Percentiles rank a stretch among this genome's conserved stretches.
phyloP scores from a whole-genome alignment of 1,140 invertebrate species.

The Lutraria rhynchaena region DNA sequence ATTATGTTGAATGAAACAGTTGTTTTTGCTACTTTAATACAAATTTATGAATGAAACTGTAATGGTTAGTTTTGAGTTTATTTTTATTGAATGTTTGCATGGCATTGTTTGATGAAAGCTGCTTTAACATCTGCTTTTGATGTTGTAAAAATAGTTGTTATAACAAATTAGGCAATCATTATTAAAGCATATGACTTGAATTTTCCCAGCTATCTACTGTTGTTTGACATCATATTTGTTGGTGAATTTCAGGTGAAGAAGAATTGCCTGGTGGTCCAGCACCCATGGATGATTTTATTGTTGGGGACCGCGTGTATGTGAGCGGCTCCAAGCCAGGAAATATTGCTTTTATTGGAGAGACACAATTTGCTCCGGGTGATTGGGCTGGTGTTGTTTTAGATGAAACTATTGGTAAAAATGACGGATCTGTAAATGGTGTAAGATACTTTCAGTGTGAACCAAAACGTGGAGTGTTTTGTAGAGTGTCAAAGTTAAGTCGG shows the following conservation, averaged over 20 bases:
- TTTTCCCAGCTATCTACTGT: too few relatives aligned
- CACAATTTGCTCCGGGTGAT: slow-evolving; percentile 83
- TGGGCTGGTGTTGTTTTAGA: slow-evolving; percentile 82
- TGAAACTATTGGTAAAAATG: slow-evolving; percentile 82
- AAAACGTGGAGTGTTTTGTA: slow-evolving; percentile 96
- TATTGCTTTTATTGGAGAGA: slow-evolving; percentile 99
- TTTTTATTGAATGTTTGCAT: too few relatives aligned
- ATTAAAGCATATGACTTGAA: too few relatives aligned
- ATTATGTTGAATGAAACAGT: too few relatives aligned
- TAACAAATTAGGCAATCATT: too few relatives aligned
- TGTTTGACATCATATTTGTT: too few relatives aligned
- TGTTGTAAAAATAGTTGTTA: too few relatives aligned
- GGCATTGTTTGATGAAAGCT: too few relatives aligned
- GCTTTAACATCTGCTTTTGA: too few relatives aligned
- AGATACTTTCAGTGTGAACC: slow-evolving; percentile 92
- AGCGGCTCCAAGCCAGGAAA: slow-evolving; percentile 96
- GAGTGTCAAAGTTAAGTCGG: slow-evolving; percentile 92
- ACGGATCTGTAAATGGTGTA: slow-evolving; percentile 82
- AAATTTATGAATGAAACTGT: too few relatives aligned
- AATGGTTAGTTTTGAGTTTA: too few relatives aligned
- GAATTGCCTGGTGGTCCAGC: slow-evolving; percentile 63
- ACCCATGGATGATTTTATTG: slow-evolving; percentile 90
- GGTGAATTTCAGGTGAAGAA: slow-evolving; percentile 70
- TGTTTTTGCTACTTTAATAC: too few relatives aligned
- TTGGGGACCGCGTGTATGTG: slow-evolving; percentile 97